phyloP scores from a whole-genome alignment of 2,797 vertebrate genomes.

The Gallinago stenura region DNA sequence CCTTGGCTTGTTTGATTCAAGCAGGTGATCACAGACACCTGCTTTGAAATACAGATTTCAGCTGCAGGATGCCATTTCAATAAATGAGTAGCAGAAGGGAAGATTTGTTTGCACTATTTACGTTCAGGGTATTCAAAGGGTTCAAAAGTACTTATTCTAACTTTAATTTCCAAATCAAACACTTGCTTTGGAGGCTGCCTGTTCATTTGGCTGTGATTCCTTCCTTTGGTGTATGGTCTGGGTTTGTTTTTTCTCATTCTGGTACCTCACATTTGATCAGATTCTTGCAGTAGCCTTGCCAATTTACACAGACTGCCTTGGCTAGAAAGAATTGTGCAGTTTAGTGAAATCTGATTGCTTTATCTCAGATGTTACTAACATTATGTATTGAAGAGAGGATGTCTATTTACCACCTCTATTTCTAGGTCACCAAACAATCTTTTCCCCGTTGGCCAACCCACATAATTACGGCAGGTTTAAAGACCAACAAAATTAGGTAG shows the following conservation, averaged over 20 bases:
- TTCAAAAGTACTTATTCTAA: not conserved
- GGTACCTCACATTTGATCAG: not conserved
- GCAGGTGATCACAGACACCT: not conserved
- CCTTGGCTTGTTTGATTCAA: not conserved
- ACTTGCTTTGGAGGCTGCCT: not conserved
- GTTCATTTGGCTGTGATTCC: not conserved
- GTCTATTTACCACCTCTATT: not conserved
- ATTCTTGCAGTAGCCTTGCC: not conserved
- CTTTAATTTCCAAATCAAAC: not conserved
- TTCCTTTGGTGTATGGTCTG: not conserved
- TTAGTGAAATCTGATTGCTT: not conserved
- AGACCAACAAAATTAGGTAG: not conserved
- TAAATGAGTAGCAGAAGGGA: not conserved
- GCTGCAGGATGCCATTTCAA: not conserved
- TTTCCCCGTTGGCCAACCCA: not conserved
- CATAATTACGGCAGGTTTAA: not conserved
- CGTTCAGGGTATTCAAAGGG: not conserved
- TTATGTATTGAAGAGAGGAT: not conserved
- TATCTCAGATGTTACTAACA: not conserved
- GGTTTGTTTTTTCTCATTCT: not conserved
- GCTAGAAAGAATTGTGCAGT: not conserved
- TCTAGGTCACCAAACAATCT: not conserved
- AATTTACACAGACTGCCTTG: not conserved
- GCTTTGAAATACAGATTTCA: not conserved
- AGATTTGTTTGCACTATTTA: not conserved